These are phyloP conservation scores for Oxystoma pomonae DNA, from an alignment of 2,888 invertebrate genomes.

Conservation along the genomic window DNA sequence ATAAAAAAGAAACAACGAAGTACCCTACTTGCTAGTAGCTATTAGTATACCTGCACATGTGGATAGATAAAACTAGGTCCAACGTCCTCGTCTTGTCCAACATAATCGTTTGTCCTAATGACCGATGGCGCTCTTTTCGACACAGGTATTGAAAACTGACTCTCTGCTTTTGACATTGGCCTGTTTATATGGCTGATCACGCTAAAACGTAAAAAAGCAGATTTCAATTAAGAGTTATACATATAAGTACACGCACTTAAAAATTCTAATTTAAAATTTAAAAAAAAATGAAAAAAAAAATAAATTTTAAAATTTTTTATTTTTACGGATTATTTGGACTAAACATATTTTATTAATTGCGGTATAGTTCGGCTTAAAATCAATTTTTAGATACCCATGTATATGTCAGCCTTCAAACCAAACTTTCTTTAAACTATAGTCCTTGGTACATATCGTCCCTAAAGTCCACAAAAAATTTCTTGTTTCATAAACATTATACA, in stretches of 20 bases:
- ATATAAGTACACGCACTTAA: no score
- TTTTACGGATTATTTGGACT: background rate
- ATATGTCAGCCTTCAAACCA: no score
- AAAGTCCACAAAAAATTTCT: no score
- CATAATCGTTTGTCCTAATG: constrained; percentile 53
- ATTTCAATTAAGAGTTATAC: no score
- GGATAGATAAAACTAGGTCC: constrained; percentile 55
- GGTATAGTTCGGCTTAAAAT: no score
- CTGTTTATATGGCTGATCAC: constrained; percentile 44
- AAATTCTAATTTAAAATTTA: no score
- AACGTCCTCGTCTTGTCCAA: constrained; percentile 54
- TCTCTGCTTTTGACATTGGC: constrained; percentile 61
- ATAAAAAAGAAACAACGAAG: background rate
- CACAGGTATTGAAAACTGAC: constrained; percentile 57
- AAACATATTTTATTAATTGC: no score
- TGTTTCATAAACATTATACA: no score
- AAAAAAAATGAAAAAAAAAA: constrained; percentile 1
- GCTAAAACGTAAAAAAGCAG: no score
- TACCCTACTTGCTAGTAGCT: background rate
- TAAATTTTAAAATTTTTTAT: background rate
- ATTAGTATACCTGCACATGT: constrained; percentile 55
- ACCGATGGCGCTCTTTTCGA: constrained; percentile 52
- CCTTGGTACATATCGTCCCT: no score
- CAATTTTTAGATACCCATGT: no score
- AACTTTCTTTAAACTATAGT: no score